Conservation (phyloP, 2,113 vertebrate genomes). For the Hippocampus barbouri region DNA sequence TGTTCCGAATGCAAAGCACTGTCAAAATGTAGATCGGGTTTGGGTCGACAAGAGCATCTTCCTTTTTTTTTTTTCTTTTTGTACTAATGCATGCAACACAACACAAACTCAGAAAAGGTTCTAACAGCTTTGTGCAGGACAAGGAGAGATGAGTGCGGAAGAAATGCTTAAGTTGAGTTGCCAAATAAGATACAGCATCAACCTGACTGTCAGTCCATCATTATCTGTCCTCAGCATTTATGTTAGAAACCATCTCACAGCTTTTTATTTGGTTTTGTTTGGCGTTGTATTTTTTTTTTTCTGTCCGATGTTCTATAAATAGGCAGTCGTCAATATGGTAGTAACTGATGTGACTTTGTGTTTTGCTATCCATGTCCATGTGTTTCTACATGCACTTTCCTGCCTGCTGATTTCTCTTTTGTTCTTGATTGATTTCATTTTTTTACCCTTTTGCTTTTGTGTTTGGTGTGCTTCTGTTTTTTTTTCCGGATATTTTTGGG, state of each 20-base stretch:
- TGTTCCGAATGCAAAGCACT: neutral
- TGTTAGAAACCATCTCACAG: slow-evolving; percentile 66
- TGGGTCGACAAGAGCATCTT: slow-evolving; percentile 14
- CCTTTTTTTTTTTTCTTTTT: neutral
- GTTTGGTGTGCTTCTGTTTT: slow-evolving; percentile 34
- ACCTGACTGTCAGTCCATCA: slow-evolving; percentile 59
- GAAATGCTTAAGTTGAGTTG: slow-evolving; percentile 38
- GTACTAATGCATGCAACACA: slow-evolving; percentile 46
- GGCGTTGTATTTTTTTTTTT: slow-evolving; percentile 39
- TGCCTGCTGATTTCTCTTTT: slow-evolving; percentile 56
- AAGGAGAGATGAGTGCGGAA: slow-evolving; percentile 43
- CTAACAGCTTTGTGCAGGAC: slow-evolving; percentile 35
- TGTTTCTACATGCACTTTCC: slow-evolving; percentile 60
- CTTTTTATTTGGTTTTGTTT: slow-evolving; percentile 53
- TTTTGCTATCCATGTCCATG: slow-evolving; percentile 56
- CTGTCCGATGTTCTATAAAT: slow-evolving; percentile 65
- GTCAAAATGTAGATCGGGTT: slow-evolving; percentile 10
- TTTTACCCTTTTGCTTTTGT: slow-evolving; percentile 38
- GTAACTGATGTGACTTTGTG: slow-evolving; percentile 73
- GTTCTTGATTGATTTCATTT: slow-evolving; percentile 48
- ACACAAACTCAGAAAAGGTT: slow-evolving; percentile 45
- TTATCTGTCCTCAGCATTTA: slow-evolving; percentile 62
- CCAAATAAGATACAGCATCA: slow-evolving; percentile 50
- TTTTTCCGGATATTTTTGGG: slow-evolving; percentile 45
- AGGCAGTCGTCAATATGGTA: slow-evolving; percentile 71